These are phyloP conservation scores for Tholera decimalis DNA, from an alignment of 2,888 invertebrate genomes.

Conservation along the genomic window DNA sequence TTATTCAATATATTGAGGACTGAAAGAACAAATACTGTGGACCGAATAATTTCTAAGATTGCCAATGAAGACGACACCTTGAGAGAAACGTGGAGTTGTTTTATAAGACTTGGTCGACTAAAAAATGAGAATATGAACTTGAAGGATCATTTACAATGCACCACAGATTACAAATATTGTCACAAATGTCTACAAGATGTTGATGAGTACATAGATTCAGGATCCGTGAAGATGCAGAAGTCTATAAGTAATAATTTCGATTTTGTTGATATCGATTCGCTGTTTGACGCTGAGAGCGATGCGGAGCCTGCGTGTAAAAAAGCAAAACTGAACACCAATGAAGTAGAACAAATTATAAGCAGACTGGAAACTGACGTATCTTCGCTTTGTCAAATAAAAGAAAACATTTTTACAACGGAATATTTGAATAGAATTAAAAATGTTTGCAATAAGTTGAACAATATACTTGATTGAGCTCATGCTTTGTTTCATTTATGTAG, in stretches of 20 bases:
- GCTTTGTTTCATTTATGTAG: conserved; percentile 46
- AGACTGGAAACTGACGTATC: conserved; percentile 76
- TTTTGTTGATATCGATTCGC: conserved; percentile 78
- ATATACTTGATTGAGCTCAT: conserved; percentile 72
- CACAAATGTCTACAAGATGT: conserved; percentile 75
- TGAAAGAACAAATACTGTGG: conserved; percentile 60
- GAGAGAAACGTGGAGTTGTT: conserved; percentile 66
- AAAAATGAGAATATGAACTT: conserved; percentile 36
- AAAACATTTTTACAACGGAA: conserved; percentile 71
- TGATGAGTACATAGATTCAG: conserved; percentile 21
- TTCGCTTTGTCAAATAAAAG: conserved; percentile 72
- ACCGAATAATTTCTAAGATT: conserved; percentile 64
- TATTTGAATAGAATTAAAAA: conserved; percentile 74
- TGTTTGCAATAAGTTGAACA: conserved; percentile 77
- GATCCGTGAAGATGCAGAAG: conserved; percentile 43
- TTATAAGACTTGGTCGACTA: conserved; percentile 47
- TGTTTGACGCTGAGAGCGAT: conserved; percentile 75
- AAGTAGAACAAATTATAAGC: conserved; percentile 72
- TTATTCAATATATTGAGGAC: conserved; percentile 64
- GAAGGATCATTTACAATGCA: conserved; percentile 60
- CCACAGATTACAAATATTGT: conserved; percentile 58
- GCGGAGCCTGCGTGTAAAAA: conserved; percentile 80
- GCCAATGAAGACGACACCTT: conserved; percentile 65
- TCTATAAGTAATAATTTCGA: conserved; percentile 77
- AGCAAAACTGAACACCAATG: conserved; percentile 73